Percentiles rank a stretch among this genome's conserved stretches.
These are phyloP conservation scores for Barbus barbus DNA, from an alignment of 2,113 vertebrate species.

Conservation along the genomic window DNA sequence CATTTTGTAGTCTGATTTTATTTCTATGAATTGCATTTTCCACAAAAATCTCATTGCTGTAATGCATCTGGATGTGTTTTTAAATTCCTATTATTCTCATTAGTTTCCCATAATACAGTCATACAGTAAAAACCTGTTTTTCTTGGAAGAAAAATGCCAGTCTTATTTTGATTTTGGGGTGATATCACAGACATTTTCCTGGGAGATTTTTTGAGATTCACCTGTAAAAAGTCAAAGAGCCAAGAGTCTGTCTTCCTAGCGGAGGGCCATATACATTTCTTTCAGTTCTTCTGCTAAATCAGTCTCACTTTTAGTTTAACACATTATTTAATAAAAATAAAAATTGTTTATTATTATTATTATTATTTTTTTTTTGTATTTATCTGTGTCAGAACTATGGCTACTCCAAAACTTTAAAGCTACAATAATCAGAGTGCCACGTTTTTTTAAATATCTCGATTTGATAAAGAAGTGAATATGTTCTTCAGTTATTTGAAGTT, in stretches of 20 bases:
- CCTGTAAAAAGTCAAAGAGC: neutral
- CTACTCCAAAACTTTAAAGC: conserved; percentile 60
- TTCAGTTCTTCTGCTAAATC: conserved; percentile 15
- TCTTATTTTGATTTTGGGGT: neutral
- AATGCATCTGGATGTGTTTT: neutral
- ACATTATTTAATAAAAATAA: conserved; percentile 73
- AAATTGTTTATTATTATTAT: no score
- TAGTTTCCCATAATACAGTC: neutral
- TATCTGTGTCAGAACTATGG: conserved; percentile 66
- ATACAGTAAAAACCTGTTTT: neutral
- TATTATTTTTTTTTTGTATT: conserved; percentile 66
- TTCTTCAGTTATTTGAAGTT: conserved; percentile 66
- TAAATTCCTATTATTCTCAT: no score
- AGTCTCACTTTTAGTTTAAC: conserved; percentile 31
- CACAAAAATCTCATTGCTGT: neutral
- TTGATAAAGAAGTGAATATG: conserved; percentile 70
- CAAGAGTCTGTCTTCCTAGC: conserved; percentile 47
- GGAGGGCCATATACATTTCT: conserved; percentile 1
- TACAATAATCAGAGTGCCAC: conserved; percentile 51
- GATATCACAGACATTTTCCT: neutral
- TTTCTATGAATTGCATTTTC: neutral
- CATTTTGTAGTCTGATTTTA: neutral
- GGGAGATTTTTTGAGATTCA: neutral
- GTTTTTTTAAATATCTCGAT: conserved; percentile 66
- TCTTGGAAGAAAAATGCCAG: neutral